These are phyloP conservation scores for Elegia similella DNA, from an alignment of 2,888 invertebrate genomes.

Conservation along the genomic window DNA sequence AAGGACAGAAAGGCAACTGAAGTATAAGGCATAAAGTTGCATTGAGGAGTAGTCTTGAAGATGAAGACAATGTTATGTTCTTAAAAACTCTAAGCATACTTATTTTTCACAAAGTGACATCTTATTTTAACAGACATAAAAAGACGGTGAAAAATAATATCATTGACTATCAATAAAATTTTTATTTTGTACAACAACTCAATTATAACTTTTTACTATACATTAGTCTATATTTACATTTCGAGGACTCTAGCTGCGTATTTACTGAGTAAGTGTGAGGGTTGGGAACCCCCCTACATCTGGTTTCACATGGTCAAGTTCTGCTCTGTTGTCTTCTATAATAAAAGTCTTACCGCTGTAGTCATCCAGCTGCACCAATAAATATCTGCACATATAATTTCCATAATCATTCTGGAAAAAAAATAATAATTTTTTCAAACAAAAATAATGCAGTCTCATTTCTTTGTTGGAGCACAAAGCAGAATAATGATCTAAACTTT, in stretches of 20 bases:
- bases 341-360: slow-evolving; percentile 88
- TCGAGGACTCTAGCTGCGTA: slow-evolving; percentile 23
- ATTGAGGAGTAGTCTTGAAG: too few relatives aligned
- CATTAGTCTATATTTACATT: slow-evolving; percentile 30
- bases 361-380: slow-evolving; percentile 92
- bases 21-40: too few relatives aligned
- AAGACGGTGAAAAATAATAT: not conserved
- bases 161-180: not conserved
- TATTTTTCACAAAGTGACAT: too few relatives aligned
- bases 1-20: too few relatives aligned
- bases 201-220: slow-evolving; percentile 23
- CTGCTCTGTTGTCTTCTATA: slow-evolving; percentile 88
- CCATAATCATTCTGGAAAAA: slow-evolving; percentile 87
- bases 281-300: slow-evolving; percentile 48
- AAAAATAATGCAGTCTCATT: not conserved
- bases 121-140: not conserved
- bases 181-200: not conserved
- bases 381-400: slow-evolving; percentile 89
- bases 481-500: too few relatives aligned
- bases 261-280: slow-evolving; percentile 53
- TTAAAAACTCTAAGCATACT: too few relatives aligned
- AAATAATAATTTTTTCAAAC: not conserved
- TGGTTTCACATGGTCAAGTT: slow-evolving; percentile 44
- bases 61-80: too few relatives aligned
- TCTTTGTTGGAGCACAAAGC: too few relatives aligned